These are phyloP conservation scores for Myopa tessellatipennis DNA, from an alignment of 2,888 invertebrate species.

Conservation along the genomic window DNA sequence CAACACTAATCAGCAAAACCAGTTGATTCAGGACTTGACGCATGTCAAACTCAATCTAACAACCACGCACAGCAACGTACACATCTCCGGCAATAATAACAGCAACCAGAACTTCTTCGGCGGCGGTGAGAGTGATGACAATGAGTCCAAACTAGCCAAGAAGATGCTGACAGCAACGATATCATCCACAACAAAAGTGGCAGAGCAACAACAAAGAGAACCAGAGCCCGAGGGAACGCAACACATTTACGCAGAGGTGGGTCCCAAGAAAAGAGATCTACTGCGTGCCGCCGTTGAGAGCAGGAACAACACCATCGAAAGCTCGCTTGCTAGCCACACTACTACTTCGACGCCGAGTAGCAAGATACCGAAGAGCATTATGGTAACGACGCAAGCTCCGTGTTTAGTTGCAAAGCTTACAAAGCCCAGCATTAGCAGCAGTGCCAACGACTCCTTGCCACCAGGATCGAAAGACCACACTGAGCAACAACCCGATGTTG, in stretches of 20 bases:
- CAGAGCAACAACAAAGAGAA: slow-evolving; percentile 79
- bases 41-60: slow-evolving; percentile 53
- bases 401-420: slow-evolving; percentile 58
- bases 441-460: not conserved
- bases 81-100: slow-evolving; percentile 52
- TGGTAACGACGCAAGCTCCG: slow-evolving; percentile 52
- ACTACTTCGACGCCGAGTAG: slow-evolving; percentile 43
- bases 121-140: slow-evolving; percentile 73
- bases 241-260: slow-evolving; percentile 71
- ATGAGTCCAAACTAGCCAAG: slow-evolving; percentile 67
- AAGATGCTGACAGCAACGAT: slow-evolving; percentile 59
- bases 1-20: slow-evolving; percentile 66
- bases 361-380: slow-evolving; percentile 61
- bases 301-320: slow-evolving; percentile 13
- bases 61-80: slow-evolving; percentile 50
- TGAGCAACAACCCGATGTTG: slow-evolving; percentile 53
- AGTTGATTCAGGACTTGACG: slow-evolving; percentile 67
- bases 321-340: not conserved
- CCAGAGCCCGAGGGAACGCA: slow-evolving; percentile 81
- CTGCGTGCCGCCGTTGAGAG: slow-evolving; percentile 49
- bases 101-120: slow-evolving; percentile 49
- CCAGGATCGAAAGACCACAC: slow-evolving; percentile 38
- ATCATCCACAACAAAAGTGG: slow-evolving; percentile 52
- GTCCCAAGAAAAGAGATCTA: slow-evolving; percentile 60
- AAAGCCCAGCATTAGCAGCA: slow-evolving; percentile 45